A percentile compares a stretch with the other conserved stretches of the same genome.
phyloP scores from a whole-genome alignment of 2,113 vertebrate genomes.

The Mustelus asterias region DNA sequence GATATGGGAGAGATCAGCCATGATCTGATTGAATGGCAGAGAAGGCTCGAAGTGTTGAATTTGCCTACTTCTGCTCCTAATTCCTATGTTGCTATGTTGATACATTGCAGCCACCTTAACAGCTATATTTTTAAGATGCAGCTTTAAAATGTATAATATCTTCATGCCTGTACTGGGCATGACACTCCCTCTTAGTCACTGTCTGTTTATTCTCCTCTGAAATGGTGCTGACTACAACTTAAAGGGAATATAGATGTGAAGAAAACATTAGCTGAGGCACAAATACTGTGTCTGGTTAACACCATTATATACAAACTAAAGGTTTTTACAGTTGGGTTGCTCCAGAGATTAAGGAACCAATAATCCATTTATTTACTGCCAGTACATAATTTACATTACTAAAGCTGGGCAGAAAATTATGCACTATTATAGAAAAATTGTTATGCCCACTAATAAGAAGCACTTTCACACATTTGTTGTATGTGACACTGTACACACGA shows the following conservation, averaged over 20 bases:
- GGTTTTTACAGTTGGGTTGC: background rate
- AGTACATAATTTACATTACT: background rate
- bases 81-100: no score
- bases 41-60: no score
- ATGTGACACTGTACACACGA: background rate
- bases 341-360: background rate
- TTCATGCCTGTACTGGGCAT: no score
- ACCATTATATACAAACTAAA: background rate
- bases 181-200: background rate
- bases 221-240: background rate
- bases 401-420: background rate
- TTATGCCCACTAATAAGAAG: background rate
- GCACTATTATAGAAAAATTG: background rate
- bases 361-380: background rate
- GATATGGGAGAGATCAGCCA: no score
- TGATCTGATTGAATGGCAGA: no score
- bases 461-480: background rate
- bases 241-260: background rate
- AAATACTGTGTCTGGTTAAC: background rate
- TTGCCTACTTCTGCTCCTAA: no score
- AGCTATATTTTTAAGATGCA: no score
- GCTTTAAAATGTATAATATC: no score
- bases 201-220: background rate
- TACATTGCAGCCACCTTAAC: no score
- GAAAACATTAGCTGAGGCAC: background rate